Percentiles rank a stretch among this genome's conserved stretches.
phyloP scores from a whole-genome alignment of 2,797 vertebrate genomes.

The Cossypha niveicapilla region DNA sequence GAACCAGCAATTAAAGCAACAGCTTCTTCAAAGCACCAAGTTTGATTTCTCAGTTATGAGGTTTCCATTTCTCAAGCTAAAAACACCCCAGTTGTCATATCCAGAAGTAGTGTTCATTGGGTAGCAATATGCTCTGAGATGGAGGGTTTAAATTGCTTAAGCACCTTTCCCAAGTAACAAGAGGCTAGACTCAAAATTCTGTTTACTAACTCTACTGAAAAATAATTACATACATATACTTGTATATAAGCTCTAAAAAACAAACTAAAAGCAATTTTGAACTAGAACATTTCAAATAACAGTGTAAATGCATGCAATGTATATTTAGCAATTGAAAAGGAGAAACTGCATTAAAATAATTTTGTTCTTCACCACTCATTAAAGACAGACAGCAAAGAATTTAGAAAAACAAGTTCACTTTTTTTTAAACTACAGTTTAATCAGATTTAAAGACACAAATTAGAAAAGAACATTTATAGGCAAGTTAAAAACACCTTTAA shows the following conservation, averaged over 20 bases:
- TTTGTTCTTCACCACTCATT: background rate
- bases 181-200: background rate
- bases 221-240: background rate
- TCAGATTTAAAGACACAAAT: conserved; percentile 76
- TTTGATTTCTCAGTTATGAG: background rate
- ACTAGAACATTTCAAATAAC: background rate
- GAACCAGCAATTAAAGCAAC: background rate
- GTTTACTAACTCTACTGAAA: background rate
- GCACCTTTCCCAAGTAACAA: background rate
- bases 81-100: background rate
- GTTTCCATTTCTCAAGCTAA: background rate
- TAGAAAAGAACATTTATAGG: conserved; percentile 74
- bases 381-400: conserved; percentile 25
- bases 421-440: conserved; percentile 79
- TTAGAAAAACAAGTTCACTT: conserved; percentile 30
- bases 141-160: background rate
- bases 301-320: background rate
- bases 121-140: background rate
- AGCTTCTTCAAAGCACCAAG: background rate
- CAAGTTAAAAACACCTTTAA: conserved; percentile 76
- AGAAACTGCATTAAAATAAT: background rate
- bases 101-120: accelerated
- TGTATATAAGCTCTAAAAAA: background rate
- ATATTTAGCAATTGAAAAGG: background rate
- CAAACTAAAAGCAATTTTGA: background rate